Evolutionary conservation across 2,797 vertebrate species (phyloP).

Genomic region (Crenichthys baileyi): DNA sequence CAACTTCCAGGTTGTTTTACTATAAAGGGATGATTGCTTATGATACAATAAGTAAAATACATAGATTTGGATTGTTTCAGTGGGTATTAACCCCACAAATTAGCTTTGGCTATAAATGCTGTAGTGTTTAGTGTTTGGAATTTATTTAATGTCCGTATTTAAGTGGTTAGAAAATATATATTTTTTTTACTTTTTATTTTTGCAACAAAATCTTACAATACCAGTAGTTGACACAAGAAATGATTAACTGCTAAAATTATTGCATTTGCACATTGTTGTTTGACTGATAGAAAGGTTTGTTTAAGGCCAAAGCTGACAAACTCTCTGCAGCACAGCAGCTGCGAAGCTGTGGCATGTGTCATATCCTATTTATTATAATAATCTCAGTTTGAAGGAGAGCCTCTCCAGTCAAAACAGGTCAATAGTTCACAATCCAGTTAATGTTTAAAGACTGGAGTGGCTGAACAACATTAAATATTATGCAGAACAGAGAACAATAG

Average conservation of each 20-base stretch:
- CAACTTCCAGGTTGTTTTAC: neutral
- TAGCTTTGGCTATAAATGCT: neutral
- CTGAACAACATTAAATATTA: neutral
- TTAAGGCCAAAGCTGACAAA: constrained; percentile 62
- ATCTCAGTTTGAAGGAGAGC: constrained; percentile 58
- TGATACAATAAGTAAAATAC: neutral
- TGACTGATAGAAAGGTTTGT: constrained; percentile 47
- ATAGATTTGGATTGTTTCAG: too few relatives aligned
- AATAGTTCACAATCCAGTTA: constrained; percentile 36
- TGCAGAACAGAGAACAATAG: neutral
- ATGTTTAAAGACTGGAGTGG: constrained; percentile 20
- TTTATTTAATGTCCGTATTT: neutral
- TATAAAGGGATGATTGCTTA: neutral
- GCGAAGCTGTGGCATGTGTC: constrained; percentile 68
- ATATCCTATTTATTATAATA: constrained; percentile 60
- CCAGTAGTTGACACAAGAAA: neutral
- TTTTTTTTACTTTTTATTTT: neutral
- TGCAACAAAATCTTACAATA: neutral
- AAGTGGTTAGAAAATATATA: neutral
- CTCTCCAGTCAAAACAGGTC: constrained; percentile 48
- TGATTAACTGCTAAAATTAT: neutral
- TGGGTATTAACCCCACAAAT: neutral
- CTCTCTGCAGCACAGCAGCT: constrained; percentile 32
- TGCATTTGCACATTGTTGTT: neutral
- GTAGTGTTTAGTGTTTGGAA: neutral